A percentile compares a stretch with the other conserved stretches of the same genome.
Conservation (phyloP, 2,113 vertebrate genomes). For the Phasianus colchicus region DNA sequence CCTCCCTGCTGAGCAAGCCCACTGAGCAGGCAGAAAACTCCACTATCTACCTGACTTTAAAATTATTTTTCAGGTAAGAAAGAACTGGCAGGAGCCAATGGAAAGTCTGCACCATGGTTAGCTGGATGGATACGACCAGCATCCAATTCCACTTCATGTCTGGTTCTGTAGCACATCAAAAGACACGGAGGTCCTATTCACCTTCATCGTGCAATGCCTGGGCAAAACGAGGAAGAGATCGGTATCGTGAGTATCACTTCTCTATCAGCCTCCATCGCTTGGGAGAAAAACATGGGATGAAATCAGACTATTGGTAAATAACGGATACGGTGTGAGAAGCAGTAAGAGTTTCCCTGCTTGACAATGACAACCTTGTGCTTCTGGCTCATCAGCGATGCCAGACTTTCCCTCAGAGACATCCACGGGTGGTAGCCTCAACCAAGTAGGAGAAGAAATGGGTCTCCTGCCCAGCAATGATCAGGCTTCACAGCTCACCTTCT, state of each 20-base stretch:
- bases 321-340: background rate
- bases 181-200: accelerated
- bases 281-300: background rate
- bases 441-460: no score
- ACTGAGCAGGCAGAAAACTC: background rate
- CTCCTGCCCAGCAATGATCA: background rate
- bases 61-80: background rate
- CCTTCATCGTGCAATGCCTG: background rate
- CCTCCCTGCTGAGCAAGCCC: background rate
- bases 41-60: background rate
- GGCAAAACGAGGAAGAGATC: background rate
- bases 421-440: background rate
- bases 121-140: background rate
- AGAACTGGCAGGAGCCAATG: background rate
- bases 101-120: background rate
- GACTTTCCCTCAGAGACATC: background rate
- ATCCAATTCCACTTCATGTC: background rate
- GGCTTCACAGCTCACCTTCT: background rate
- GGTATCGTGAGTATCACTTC: background rate
- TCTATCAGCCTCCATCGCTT: background rate
- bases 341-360: background rate
- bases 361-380: background rate
- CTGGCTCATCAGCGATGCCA: background rate
- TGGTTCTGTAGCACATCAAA: background rate
- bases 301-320: background rate